These are phyloP conservation scores for Drosophila ohnishii DNA, from an alignment of 1,140 invertebrate genomes.

Conservation along the genomic window DNA sequence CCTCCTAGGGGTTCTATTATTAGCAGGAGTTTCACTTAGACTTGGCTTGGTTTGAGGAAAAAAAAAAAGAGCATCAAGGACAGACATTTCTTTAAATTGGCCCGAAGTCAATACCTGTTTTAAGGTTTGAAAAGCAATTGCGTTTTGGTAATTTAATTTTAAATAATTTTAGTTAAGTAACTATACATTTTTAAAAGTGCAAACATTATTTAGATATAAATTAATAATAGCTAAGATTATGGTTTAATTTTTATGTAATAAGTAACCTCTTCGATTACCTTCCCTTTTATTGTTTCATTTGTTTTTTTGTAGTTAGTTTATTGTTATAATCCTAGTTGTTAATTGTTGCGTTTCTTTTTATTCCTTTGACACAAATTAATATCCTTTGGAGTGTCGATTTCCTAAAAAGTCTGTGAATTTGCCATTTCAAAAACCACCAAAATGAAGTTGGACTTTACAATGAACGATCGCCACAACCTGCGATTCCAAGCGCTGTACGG, in stretches of 20 bases:
- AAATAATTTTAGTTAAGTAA: no score
- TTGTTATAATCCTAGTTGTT: not conserved
- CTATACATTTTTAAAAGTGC: not conserved
- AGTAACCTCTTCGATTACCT: not conserved
- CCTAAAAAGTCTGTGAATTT: not conserved
- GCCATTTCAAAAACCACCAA: not conserved
- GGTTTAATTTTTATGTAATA: not conserved
- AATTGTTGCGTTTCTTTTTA: not conserved
- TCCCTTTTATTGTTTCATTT: no score
- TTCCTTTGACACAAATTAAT: not conserved
- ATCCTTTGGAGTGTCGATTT: not conserved
- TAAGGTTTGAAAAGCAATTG: not conserved
- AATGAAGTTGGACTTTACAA: conserved; percentile 22
- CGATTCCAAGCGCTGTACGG: conserved; percentile 16
- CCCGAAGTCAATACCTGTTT: not conserved
- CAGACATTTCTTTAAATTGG: not conserved
- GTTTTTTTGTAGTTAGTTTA: not conserved
- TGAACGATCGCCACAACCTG: conserved; percentile 26
- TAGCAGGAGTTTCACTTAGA: conserved; percentile 7
- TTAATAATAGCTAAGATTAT: not conserved
- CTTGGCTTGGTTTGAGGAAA: not conserved
- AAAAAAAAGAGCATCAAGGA: not conserved
- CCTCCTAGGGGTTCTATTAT: conserved; percentile 32
- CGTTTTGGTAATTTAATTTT: not conserved
- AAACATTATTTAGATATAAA: not conserved